Percentiles rank a stretch among this genome's conserved stretches.
phyloP scores from a whole-genome alignment of 2,797 vertebrate species.

The Melanogrammus aeglefinus region DNA sequence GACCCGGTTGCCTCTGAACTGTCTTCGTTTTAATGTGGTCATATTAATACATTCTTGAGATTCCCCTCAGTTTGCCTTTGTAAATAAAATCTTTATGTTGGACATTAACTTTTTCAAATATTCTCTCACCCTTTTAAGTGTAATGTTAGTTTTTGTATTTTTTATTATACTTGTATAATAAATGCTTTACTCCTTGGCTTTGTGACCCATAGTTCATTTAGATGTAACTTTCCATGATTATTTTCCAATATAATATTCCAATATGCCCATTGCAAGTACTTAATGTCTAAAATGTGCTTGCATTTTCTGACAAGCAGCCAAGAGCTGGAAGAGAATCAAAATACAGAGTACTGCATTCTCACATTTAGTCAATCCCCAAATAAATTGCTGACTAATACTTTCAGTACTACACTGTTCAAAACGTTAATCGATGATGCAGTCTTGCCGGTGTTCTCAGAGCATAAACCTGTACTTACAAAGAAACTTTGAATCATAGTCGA shows the following conservation, averaged over 20 bases:
- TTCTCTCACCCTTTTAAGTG: constrained; percentile 46
- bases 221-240: background rate
- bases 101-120: constrained; percentile 12
- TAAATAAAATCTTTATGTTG: constrained; percentile 11
- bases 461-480: background rate
- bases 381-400: background rate
- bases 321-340: background rate
- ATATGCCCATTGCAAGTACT: background rate
- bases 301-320: background rate
- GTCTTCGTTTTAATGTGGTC: background rate
- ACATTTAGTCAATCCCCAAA: background rate
- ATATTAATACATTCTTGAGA: background rate
- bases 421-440: background rate
- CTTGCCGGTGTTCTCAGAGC: background rate
- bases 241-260: background rate
- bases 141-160: constrained; percentile 70
- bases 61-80: background rate
- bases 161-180: constrained; percentile 58
- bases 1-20: background rate
- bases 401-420: background rate
- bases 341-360: background rate
- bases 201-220: background rate
- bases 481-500: background rate
- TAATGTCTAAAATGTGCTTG: background rate
- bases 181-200: constrained; percentile 41